These are phyloP conservation scores for Drosophila eohydei DNA, from an alignment of 2,888 invertebrate species.

Conservation along the genomic window DNA sequence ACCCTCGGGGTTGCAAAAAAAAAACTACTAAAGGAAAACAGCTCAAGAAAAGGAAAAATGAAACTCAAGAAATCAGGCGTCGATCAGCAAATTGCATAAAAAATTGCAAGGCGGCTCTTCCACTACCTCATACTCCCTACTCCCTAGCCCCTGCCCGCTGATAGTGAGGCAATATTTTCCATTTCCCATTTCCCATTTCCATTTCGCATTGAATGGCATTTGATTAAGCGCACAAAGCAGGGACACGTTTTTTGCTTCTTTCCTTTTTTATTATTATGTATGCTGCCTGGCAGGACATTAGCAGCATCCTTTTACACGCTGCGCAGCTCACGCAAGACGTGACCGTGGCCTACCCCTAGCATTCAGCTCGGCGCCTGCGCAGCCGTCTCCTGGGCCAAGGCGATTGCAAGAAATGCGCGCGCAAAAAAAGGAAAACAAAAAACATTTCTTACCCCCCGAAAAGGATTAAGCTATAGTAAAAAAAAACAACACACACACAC, in stretches of 20 bases:
- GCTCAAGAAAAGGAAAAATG: slow-evolving; percentile 35
- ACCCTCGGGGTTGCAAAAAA: slow-evolving; percentile 59
- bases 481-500: slow-evolving; percentile 21
- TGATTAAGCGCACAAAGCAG: slow-evolving; percentile 71
- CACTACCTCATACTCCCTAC: neutral
- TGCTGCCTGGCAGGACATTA: slow-evolving; percentile 71
- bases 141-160: neutral
- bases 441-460: slow-evolving; percentile 61
- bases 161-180: neutral
- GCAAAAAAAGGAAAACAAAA: slow-evolving; percentile 54
- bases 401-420: slow-evolving; percentile 66
- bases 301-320: slow-evolving; percentile 82
- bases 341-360: slow-evolving; percentile 35
- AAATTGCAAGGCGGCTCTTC: slow-evolving; percentile 61
- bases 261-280: slow-evolving; percentile 21
- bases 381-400: slow-evolving; percentile 56
- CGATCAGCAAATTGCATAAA: slow-evolving; percentile 76
- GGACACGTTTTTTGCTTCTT: slow-evolving; percentile 29
- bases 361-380: slow-evolving; percentile 63
- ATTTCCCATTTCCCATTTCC: slow-evolving; percentile 26
- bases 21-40: slow-evolving; percentile 10
- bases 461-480: slow-evolving; percentile 57
- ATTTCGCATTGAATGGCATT: slow-evolving; percentile 57
- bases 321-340: slow-evolving; percentile 40
- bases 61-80: slow-evolving; percentile 33